Conservation (phyloP, 2,888 invertebrate species). For the Eupithecia centaureata region DNA sequence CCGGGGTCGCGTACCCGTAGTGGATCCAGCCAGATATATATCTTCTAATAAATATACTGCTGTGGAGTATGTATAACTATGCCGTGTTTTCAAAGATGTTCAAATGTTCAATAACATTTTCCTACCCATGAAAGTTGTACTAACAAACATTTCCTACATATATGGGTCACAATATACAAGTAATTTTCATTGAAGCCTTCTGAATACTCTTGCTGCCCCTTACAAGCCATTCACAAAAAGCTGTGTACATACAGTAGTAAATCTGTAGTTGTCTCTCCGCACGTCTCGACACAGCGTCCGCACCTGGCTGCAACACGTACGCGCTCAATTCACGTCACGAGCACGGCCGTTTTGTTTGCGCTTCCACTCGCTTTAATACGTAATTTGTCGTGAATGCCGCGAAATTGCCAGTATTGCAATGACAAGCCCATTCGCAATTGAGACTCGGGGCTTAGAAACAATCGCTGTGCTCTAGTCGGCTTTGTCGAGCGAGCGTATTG, state of each 20-base stretch:
- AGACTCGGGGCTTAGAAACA: slow-evolving; percentile 64
- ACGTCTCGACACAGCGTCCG: slow-evolving; percentile 45
- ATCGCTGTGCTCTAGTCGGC: slow-evolving; percentile 37
- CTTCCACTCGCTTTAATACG: slow-evolving; percentile 81
- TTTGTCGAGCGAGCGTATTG: slow-evolving; percentile 16
- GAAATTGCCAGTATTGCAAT: slow-evolving; percentile 81
- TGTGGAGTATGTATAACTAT: background rate
- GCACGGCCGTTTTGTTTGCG: slow-evolving; percentile 80
- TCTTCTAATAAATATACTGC: too few relatives aligned
- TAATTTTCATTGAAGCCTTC: background rate
- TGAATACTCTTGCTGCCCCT: background rate
- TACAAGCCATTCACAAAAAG: background rate
- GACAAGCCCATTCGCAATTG: slow-evolving; percentile 71
- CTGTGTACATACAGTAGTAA: slow-evolving; percentile 10
- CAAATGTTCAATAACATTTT: too few relatives aligned
- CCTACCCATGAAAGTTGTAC: background rate
- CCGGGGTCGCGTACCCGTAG: too few relatives aligned
- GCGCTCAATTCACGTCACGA: slow-evolving; percentile 79
- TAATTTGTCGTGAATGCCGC: slow-evolving; percentile 82
- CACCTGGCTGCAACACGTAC: slow-evolving; percentile 56
- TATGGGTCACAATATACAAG: background rate
- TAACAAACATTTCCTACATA: background rate
- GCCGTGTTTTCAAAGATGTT: too few relatives aligned
- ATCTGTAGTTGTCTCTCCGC: slow-evolving; percentile 28
- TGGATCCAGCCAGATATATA: too few relatives aligned